These are phyloP conservation scores for Archivesica marissinica DNA, from an alignment of 1,140 invertebrate species.

Conservation along the genomic window DNA sequence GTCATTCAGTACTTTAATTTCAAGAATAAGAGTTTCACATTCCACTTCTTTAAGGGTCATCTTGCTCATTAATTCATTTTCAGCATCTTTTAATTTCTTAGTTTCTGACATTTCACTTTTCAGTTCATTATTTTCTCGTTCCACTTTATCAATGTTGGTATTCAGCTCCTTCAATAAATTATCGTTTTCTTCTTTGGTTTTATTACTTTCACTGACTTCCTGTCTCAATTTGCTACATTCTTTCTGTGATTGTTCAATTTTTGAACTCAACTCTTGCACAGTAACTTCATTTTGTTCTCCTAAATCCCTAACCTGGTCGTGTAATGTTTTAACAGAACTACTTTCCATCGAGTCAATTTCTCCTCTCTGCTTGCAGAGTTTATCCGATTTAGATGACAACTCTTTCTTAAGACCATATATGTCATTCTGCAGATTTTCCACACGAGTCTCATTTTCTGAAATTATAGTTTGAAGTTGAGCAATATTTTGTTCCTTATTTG, in stretches of 20 bases:
- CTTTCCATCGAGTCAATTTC: not conserved
- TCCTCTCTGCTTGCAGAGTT: not conserved
- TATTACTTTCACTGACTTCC: not conserved
- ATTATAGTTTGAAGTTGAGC: not conserved
- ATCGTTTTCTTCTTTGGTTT: not conserved
- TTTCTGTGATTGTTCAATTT: not conserved
- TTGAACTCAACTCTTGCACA: not conserved
- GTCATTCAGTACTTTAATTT: constrained; percentile 35
- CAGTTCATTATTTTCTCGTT: constrained; percentile 19
- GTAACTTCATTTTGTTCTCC: not conserved
- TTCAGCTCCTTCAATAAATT: not conserved
- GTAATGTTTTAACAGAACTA: not conserved
- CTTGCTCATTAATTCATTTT: constrained; percentile 35
- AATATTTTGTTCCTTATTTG: constrained; percentile 15
- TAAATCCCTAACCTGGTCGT: not conserved
- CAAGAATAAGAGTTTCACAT: constrained; percentile 17
- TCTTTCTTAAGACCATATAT: not conserved
- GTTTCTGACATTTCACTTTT: constrained; percentile 1
- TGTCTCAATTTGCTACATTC: not conserved
- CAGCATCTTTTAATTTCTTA: constrained; percentile 21
- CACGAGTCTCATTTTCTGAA: not conserved
- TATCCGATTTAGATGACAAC: not conserved
- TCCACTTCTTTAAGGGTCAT: constrained; percentile 31
- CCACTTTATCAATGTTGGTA: not conserved
- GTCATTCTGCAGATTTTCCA: not conserved